A percentile compares a stretch with the other conserved stretches of the same genome.
Conservation (phyloP, 2,888 invertebrate species). For the Platycnemis pennipes region DNA sequence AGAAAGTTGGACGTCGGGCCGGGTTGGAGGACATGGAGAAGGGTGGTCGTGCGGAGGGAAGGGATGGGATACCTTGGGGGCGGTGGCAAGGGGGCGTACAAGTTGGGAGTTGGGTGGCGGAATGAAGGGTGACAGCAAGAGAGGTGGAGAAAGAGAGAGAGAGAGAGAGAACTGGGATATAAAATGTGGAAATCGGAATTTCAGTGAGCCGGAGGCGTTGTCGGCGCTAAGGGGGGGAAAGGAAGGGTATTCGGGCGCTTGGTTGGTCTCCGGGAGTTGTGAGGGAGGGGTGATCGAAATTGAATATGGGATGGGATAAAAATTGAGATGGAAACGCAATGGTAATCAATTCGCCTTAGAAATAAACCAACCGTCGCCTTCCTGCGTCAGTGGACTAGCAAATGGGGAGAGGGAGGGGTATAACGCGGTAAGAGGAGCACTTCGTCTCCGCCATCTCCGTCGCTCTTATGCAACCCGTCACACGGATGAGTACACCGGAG, state of each 20-base stretch:
- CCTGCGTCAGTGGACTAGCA: conserved; percentile 1
- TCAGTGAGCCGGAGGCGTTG: not conserved
- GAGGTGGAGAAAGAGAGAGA: not conserved
- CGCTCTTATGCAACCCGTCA: not conserved
- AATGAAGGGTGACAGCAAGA: conserved; percentile 33
- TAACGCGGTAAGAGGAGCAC: not conserved
- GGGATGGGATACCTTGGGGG: too few species aligned
- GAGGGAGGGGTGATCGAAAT: not conserved
- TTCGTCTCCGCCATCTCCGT: not conserved
- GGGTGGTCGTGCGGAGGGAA: not conserved
- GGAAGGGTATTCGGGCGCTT: not conserved
- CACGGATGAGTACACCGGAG: not conserved
- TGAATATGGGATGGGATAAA: conserved; percentile 53
- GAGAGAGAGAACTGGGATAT: not conserved
- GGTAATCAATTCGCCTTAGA: conserved; percentile 20
- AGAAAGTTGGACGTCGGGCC: not conserved
- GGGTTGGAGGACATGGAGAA: not conserved
- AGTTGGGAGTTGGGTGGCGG: not conserved
- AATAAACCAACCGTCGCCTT: not conserved
- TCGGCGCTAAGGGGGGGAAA: not conserved
- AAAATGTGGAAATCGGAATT: conserved; percentile 15
- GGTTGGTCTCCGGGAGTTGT: not conserved
- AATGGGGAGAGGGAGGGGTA: not conserved
- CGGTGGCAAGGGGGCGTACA: not conserved
- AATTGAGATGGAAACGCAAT: conserved; percentile 35